These are phyloP conservation scores for Takifugu ocellatus DNA, from an alignment of 2,797 vertebrate species.

Conservation along the genomic window DNA sequence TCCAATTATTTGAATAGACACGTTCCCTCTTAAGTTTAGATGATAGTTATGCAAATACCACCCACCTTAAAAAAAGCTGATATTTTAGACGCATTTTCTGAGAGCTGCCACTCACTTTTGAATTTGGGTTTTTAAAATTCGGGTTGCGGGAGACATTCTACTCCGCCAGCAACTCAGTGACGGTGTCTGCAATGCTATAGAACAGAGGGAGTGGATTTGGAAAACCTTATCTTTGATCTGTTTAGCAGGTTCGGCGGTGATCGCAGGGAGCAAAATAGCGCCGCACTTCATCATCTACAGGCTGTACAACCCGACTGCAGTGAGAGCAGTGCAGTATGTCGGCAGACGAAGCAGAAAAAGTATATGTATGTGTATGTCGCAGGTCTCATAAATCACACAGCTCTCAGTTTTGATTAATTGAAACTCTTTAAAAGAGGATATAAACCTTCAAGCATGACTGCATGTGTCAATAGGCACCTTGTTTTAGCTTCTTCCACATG, in stretches of 20 bases:
- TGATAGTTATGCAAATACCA: too few species aligned
- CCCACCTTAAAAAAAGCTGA: too few species aligned
- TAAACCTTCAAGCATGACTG: too few species aligned
- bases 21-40: too few species aligned
- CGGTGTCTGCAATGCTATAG: conserved; percentile 38
- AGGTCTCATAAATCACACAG: too few species aligned
- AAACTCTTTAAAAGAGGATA: too few species aligned
- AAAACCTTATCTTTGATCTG: conserved; percentile 61
- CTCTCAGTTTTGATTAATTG: too few species aligned
- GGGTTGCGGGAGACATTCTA: conserved; percentile 42
- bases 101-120: background rate
- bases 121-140: background rate
- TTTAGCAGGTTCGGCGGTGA: conserved; percentile 34
- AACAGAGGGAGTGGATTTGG: conserved; percentile 43
- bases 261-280: conserved; percentile 31
- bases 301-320: conserved; percentile 14
- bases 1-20: too few species aligned
- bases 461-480: too few species aligned
- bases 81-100: conserved; percentile 1
- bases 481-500: conserved; percentile 9
- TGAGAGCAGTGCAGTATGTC: conserved; percentile 15
- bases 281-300: conserved; percentile 53
- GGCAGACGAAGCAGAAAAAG: conserved; percentile 13
- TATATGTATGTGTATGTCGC: background rate
- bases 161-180: conserved; percentile 27